These are phyloP conservation scores for Aviceda subcristata DNA, from an alignment of 2,113 vertebrate species.

Conservation along the genomic window DNA sequence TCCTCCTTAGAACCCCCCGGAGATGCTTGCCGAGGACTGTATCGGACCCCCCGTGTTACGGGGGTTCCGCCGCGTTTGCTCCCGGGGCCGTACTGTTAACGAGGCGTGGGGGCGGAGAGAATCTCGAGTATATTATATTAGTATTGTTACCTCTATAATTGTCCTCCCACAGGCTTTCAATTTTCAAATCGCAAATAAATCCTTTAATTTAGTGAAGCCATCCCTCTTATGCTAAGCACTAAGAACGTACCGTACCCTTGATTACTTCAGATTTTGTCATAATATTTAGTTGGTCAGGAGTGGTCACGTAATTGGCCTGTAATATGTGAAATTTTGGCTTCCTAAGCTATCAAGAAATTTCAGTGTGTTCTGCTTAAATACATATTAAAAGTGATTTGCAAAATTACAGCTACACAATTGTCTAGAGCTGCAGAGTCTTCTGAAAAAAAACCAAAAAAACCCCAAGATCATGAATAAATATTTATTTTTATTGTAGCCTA, in stretches of 20 bases:
- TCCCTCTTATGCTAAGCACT: neutral
- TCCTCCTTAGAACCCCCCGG: neutral
- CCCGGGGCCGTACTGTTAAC: rapidly evolving
- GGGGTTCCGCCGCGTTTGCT: rapidly evolving
- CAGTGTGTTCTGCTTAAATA: neutral
- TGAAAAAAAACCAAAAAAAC: neutral
- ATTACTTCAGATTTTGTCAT: neutral
- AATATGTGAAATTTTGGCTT: neutral
- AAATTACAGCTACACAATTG: neutral
- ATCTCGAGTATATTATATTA: neutral
- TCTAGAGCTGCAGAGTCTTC: neutral
- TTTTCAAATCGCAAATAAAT: neutral
- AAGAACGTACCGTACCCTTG: neutral
- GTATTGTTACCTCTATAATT: neutral
- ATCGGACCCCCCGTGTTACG: rapidly evolving
- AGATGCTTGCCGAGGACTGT: neutral
- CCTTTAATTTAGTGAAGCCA: neutral
- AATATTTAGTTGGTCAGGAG: neutral
- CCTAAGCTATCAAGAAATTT: neutral
- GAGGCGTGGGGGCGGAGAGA: neutral
- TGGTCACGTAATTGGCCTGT: neutral
- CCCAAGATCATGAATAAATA: neutral
- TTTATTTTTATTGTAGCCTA: neutral
- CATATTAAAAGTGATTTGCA: neutral
- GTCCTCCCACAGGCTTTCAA: neutral